These are phyloP conservation scores for Diarsia brunnea DNA, from an alignment of 2,888 invertebrate genomes.

Conservation along the genomic window DNA sequence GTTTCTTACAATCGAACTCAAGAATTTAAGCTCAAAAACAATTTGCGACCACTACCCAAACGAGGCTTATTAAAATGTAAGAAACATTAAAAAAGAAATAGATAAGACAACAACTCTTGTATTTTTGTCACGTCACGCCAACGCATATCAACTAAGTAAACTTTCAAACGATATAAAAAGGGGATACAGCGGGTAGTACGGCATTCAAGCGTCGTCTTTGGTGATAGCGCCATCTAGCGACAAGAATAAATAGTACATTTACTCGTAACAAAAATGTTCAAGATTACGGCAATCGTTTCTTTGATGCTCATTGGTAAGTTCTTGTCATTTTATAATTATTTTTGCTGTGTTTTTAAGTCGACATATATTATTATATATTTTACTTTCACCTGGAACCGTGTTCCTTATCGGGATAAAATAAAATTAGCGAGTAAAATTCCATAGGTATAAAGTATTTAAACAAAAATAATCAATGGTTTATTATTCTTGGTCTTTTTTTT, in stretches of 20 bases:
- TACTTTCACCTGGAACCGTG: too few relatives aligned
- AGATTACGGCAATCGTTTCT: constrained; percentile 81
- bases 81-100: not conserved
- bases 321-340: constrained; percentile 8
- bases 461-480: too few relatives aligned
- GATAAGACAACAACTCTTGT: constrained; percentile 10
- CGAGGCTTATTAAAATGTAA: not conserved
- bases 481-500: too few relatives aligned
- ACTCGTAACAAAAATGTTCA: constrained; percentile 78
- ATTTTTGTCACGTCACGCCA: constrained; percentile 64
- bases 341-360: not conserved
- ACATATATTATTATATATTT: not conserved
- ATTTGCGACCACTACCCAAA: not conserved
- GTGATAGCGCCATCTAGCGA: constrained; percentile 73
- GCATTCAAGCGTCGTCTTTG: constrained; percentile 71
- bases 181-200: constrained; percentile 55
- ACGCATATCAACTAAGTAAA: constrained; percentile 69
- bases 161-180: constrained; percentile 80
- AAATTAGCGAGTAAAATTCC: too few relatives aligned
- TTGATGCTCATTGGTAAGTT: constrained; percentile 87
- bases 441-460: too few relatives aligned
- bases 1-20: not conserved
- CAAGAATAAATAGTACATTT: constrained; percentile 47
- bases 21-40: not conserved
- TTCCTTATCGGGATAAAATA: too few relatives aligned